Evolutionary conservation across 2,113 vertebrate genomes (phyloP).

Genomic region (Onychostruthus taczanowskii): DNA sequence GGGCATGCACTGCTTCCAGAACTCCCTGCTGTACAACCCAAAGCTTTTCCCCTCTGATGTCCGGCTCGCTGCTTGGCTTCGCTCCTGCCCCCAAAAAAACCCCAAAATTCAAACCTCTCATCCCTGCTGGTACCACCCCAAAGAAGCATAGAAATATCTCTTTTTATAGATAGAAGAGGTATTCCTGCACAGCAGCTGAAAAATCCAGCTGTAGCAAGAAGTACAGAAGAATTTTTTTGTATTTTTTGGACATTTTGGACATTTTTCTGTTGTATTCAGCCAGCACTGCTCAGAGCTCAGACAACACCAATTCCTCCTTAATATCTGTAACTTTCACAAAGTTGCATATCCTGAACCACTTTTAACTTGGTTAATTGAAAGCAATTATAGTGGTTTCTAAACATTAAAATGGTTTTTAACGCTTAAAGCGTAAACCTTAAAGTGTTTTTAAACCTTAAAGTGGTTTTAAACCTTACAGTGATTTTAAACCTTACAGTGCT

Average conservation of each 20-base stretch:
- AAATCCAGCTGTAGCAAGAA: not conserved
- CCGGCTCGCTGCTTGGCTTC: constrained; percentile 92
- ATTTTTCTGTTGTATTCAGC: not conserved
- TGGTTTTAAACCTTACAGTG: not conserved
- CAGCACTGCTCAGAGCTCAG: not conserved
- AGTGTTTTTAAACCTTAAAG: not conserved
- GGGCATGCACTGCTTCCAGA: constrained; percentile 95
- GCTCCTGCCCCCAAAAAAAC: constrained; percentile 72
- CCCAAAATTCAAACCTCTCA: not conserved
- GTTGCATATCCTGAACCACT: not conserved
- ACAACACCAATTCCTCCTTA: not conserved
- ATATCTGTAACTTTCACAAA: not conserved
- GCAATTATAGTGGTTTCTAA: not conserved
- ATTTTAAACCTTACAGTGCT: not conserved
- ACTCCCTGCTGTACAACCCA: constrained; percentile 85
- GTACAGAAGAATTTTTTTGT: not conserved
- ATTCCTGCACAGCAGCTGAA: not conserved
- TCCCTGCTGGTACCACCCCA: not conserved
- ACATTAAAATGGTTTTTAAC: not conserved
- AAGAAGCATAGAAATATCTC: not conserved
- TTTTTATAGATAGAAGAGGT: not conserved
- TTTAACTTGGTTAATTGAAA: not conserved
- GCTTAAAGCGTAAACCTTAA: not conserved
- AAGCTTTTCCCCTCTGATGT: constrained; percentile 90
- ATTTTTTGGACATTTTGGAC: not conserved